Percentiles rank a stretch among this genome's conserved stretches.
Evolutionary conservation across 2,797 vertebrate species (phyloP).

Genomic region (Acanthurus lineatus): DNA sequence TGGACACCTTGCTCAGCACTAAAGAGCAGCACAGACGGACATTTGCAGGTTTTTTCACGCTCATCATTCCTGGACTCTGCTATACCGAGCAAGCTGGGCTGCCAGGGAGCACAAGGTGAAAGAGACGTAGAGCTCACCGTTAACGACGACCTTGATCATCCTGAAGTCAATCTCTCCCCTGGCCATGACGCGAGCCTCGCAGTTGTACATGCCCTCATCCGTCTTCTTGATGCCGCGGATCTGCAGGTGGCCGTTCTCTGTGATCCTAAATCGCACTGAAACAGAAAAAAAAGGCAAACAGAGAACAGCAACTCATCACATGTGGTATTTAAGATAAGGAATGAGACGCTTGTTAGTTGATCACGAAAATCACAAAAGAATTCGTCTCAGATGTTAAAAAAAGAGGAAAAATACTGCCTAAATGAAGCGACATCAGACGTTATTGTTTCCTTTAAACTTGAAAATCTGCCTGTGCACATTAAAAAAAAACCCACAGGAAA

Average conservation of each 20-base stretch:
- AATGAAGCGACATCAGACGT: background rate
- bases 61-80: background rate
- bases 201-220: slow-evolving; percentile 94
- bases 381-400: too few species aligned
- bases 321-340: background rate
- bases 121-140: slow-evolving; percentile 88
- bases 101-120: slow-evolving; percentile 15
- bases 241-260: slow-evolving; percentile 94
- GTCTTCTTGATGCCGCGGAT: slow-evolving; percentile 96
- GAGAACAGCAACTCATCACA: background rate
- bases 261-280: slow-evolving; percentile 91
- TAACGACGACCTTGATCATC: slow-evolving; percentile 93
- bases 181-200: slow-evolving; percentile 95
- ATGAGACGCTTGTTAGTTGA: background rate
- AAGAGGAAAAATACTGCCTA: background rate
- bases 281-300: slow-evolving; percentile 13
- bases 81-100: slow-evolving; percentile 1
- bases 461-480: background rate
- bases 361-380: background rate
- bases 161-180: slow-evolving; percentile 96
- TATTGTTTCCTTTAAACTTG: background rate
- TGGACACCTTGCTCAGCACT: background rate
- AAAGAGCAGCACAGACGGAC: background rate
- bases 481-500: background rate
- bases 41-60: background rate